These are phyloP conservation scores for Crocidura indochinensis DNA, from an alignment of 2,797 vertebrate species.

Conservation along the genomic window DNA sequence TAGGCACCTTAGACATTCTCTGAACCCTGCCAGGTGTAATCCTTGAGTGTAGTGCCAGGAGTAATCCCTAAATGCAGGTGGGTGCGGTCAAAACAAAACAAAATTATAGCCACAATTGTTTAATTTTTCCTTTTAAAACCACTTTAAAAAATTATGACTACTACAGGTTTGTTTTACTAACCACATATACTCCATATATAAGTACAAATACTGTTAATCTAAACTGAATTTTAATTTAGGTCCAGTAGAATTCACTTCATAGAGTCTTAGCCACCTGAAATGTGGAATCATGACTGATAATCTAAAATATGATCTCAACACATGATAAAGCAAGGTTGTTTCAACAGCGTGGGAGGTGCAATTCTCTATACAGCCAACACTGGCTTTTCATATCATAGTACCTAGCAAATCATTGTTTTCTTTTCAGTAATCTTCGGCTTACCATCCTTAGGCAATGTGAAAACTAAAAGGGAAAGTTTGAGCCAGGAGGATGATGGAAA, in stretches of 20 bases:
- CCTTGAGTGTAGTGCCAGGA: no score
- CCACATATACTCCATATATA: background rate
- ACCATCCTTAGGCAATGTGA: slow-evolving; percentile 58
- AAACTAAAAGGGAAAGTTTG: slow-evolving; percentile 54
- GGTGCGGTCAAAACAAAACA: no score
- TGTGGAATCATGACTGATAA: slow-evolving; percentile 32
- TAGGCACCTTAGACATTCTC: no score
- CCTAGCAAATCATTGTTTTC: slow-evolving; percentile 71
- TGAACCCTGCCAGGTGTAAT: no score
- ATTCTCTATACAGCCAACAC: slow-evolving; percentile 16
- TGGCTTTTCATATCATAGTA: slow-evolving; percentile 38
- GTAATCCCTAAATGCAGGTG: no score
- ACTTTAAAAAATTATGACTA: background rate
- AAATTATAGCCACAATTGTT: slow-evolving; percentile 6
- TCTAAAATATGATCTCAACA: slow-evolving; percentile 70
- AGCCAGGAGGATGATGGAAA: slow-evolving; percentile 72
- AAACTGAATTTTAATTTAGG: slow-evolving; percentile 55
- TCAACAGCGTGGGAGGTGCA: slow-evolving; percentile 53
- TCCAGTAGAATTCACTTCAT: slow-evolving; percentile 73
- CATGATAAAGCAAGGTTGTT: slow-evolving; percentile 69
- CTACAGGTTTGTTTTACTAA: background rate
- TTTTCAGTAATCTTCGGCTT: slow-evolving; percentile 71
- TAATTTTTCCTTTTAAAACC: slow-evolving; percentile 1
- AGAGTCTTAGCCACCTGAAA: slow-evolving; percentile 47
- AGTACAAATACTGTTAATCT: slow-evolving; percentile 53